A percentile compares a stretch with the other conserved stretches of the same genome.
Conservation (phyloP, 2,113 vertebrate genomes). For the Elachura formosa region DNA sequence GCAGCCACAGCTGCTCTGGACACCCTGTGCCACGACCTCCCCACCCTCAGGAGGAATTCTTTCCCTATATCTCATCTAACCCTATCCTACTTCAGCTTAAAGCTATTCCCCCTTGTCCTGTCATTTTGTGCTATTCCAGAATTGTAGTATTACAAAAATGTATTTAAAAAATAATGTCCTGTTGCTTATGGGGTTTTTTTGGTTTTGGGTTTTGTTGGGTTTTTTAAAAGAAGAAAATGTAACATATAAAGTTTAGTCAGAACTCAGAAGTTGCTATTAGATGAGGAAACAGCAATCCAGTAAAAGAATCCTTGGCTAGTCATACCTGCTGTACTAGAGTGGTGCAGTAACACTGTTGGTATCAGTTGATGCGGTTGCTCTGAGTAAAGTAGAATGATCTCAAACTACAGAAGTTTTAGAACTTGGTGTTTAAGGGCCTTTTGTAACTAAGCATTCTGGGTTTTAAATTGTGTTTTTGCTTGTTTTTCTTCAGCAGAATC, state of each 20-base stretch:
- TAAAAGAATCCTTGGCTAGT: not conserved
- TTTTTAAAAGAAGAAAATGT: not conserved
- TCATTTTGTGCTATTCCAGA: not conserved
- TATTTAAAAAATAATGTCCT: not conserved
- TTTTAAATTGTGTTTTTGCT: not conserved
- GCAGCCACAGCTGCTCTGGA: not conserved
- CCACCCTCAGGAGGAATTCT: accelerated
- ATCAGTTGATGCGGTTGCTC: not conserved
- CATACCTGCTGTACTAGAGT: not conserved
- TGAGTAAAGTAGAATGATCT: not conserved
- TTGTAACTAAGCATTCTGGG: not conserved
- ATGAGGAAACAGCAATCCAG: not conserved
- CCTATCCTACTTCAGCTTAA: not conserved
- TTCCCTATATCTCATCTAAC: not conserved
- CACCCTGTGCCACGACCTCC: not conserved
- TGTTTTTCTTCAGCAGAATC: not conserved
- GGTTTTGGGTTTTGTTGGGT: no score
- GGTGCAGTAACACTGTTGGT: not conserved
- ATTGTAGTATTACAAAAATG: not conserved
- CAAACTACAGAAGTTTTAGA: not conserved
- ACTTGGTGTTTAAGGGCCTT: not conserved
- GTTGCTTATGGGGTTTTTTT: not conserved
- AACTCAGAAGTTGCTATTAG: not conserved
- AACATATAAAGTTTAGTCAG: not conserved
- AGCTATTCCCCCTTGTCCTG: not conserved